Evolutionary conservation across 2,888 invertebrate species (phyloP).

Genomic region (Tanytarsus gracilentus): DNA sequence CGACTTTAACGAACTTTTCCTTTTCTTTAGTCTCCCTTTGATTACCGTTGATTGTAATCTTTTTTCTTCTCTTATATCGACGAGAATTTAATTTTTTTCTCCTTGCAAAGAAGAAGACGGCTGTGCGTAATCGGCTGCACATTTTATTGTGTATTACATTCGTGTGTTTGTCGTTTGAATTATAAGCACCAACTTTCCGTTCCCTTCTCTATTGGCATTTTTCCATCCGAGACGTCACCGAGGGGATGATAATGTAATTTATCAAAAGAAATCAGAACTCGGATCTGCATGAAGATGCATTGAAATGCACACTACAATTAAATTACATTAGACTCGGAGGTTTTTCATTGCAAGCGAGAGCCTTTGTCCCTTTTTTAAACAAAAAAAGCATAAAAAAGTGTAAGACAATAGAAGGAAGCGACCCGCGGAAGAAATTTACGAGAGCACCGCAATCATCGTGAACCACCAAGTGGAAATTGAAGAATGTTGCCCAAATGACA

Average conservation of each 20-base stretch:
- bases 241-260: neutral
- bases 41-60: conserved; percentile 28
- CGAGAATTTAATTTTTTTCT: neutral
- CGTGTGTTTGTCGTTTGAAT: conserved; percentile 28
- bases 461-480: conserved; percentile 27
- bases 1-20: conserved; percentile 28
- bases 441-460: conserved; percentile 20
- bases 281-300: neutral
- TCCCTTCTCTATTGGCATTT: neutral
- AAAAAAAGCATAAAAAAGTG: neutral
- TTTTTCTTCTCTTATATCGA: neutral
- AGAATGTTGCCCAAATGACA: conserved; percentile 13
- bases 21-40: conserved; percentile 20
- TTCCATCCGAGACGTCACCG: neutral
- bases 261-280: neutral
- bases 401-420: conserved; percentile 27
- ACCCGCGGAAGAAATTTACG: conserved; percentile 22
- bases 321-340: conserved; percentile 28
- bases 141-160: neutral
- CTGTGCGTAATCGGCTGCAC: neutral
- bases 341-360: too few relatives aligned
- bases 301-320: conserved; percentile 24
- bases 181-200: neutral
- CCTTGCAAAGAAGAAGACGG: conserved; percentile 8
- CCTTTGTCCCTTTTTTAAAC: neutral